Evolutionary conservation across 30 jellyfish, hydroid and myxozoan species (phyloP).

Genomic region (Cassiopea andromeda): DNA sequence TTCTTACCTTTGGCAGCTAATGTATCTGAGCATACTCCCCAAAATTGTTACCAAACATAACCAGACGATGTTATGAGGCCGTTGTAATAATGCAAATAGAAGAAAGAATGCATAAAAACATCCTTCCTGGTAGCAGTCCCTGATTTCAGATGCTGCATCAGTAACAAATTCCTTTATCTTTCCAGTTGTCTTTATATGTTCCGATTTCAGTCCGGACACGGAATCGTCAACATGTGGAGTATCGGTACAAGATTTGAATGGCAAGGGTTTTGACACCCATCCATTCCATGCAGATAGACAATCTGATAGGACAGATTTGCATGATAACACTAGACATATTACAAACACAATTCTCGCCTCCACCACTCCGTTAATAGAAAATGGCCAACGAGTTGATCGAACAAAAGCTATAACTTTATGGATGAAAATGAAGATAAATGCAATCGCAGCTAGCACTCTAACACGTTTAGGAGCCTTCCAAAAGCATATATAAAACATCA

Average conservation of each 20-base stretch:
- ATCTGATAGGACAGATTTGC: background rate
- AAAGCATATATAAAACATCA: background rate
- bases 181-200: background rate
- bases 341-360: slow-evolving; percentile 15
- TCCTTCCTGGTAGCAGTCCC: background rate
- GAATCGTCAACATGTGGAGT: background rate
- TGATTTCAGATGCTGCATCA: background rate
- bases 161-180: background rate
- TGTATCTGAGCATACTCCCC: background rate
- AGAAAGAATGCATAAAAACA: slow-evolving; percentile 15
- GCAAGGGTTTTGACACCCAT: background rate
- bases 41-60: background rate
- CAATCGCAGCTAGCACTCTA: background rate
- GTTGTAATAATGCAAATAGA: slow-evolving; percentile 6
- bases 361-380: background rate
- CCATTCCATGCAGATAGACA: background rate
- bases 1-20: slow-evolving; percentile 1
- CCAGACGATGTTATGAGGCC: slow-evolving; percentile 48
- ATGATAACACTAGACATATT: background rate
- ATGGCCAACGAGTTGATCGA: background rate
- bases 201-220: background rate
- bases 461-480: background rate
- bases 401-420: background rate
- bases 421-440: background rate
- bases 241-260: background rate